A percentile compares a stretch with the other conserved stretches of the same genome.
Evolutionary conservation across 2,113 vertebrate species (phyloP).

Genomic region (Boulengeromyrus knoepffleri): DNA sequence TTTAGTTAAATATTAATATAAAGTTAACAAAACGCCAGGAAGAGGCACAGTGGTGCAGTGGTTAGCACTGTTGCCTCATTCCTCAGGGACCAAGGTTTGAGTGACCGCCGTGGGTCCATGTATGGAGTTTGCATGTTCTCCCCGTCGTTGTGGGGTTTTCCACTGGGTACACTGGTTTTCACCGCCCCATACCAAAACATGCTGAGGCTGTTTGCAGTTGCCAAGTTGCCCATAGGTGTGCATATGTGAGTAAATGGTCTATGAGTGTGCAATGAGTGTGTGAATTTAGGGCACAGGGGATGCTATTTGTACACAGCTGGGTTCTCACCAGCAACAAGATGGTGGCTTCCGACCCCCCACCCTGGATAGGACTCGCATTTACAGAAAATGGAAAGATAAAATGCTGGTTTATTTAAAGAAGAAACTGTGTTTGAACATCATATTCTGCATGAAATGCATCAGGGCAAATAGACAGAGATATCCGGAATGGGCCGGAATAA

Average conservation of each 20-base stretch:
- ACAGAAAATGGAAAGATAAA: neutral
- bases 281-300: neutral
- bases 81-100: neutral
- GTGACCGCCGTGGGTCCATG: neutral
- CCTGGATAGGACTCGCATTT: neutral
- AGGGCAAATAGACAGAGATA: neutral
- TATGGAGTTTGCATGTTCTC: neutral
- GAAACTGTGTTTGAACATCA: neutral
- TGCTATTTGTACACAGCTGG: no score
- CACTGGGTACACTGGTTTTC: no score
- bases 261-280: neutral
- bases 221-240: neutral
- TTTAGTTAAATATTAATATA: neutral
- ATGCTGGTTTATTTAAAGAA: neutral
- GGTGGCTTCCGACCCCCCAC: conserved; percentile 53
- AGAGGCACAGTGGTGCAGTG: neutral
- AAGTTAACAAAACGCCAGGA: neutral
- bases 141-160: neutral
- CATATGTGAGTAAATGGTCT: no score
- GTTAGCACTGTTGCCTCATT: neutral
- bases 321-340: conserved; percentile 75
- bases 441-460: neutral
- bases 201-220: neutral
- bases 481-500: neutral
- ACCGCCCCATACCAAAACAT: neutral